A percentile compares a stretch with the other conserved stretches of the same genome.
Conservation (phyloP, 2,113 vertebrate species). For the Kryptolebias marmoratus region DNA sequence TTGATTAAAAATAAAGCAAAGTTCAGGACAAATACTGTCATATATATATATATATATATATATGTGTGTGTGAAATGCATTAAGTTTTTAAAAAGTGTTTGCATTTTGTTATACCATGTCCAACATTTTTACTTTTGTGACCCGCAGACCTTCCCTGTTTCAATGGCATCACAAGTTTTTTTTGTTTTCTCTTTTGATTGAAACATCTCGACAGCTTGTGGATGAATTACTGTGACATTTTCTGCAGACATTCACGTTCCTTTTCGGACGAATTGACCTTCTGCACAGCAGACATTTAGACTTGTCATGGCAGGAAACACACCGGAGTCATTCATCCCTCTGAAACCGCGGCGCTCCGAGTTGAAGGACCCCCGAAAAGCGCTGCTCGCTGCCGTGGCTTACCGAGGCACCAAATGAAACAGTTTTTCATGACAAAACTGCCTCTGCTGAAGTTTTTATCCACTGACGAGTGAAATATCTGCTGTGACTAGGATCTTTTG, state of each 20-base stretch:
- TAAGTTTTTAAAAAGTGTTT: neutral
- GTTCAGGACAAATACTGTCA: too few species aligned
- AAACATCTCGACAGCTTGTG: neutral
- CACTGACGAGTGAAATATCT: neutral
- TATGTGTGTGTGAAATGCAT: too few species aligned
- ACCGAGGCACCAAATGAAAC: neutral
- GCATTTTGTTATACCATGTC: neutral
- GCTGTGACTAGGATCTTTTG: neutral
- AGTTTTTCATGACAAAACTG: neutral
- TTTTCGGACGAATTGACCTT: constrained; percentile 11
- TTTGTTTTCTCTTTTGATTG: neutral
- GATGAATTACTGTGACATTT: constrained; percentile 5
- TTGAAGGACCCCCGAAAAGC: neutral
- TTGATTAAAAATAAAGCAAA: too few species aligned
- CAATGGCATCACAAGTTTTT: neutral
- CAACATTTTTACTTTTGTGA: neutral
- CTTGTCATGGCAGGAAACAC: neutral
- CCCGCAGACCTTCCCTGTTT: neutral
- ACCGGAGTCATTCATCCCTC: neutral
- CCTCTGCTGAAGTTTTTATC: neutral
- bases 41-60: too few species aligned
- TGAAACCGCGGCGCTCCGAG: neutral
- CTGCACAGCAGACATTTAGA: neutral
- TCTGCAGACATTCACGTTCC: neutral
- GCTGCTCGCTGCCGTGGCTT: neutral